Percentiles rank a stretch among this genome's conserved stretches.
Conservation (phyloP, 1,140 invertebrate species). For the Diorhabda carinulata region DNA sequence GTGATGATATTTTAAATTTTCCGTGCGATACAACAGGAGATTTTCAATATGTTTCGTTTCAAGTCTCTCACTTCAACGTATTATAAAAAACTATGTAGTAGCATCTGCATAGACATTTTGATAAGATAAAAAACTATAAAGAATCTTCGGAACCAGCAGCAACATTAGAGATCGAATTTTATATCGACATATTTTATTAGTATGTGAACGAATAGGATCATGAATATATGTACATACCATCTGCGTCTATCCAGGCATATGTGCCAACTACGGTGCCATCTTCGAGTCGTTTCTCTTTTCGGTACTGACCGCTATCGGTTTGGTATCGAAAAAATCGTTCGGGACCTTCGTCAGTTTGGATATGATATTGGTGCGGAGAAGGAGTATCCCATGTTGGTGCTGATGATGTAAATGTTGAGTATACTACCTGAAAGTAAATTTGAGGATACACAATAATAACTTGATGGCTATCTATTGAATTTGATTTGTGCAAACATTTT, state of each 20-base stretch:
- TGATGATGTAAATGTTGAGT: constrained; percentile 7
- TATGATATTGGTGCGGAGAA: constrained; percentile 73
- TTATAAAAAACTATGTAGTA: no score
- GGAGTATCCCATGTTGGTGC: constrained; percentile 51
- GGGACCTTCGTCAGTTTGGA: constrained; percentile 86
- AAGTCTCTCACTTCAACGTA: no score
- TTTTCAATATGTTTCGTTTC: no score
- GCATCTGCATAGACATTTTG: no score
- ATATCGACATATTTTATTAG: neutral
- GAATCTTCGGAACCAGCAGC: no score
- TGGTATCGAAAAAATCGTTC: constrained; percentile 82
- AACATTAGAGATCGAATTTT: neutral
- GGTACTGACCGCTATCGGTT: constrained; percentile 81
- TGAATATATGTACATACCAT: constrained; percentile 50
- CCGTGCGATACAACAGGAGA: no score
- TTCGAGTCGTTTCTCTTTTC: constrained; percentile 79
- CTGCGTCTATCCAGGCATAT: constrained; percentile 79
- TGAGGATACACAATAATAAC: no score
- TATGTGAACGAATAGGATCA: no score
- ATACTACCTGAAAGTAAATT: constrained; percentile 26
- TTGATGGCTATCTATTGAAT: no score
- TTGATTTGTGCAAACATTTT: no score
- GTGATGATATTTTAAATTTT: no score
- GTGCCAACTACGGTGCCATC: constrained; percentile 76
- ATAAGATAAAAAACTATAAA: no score